Evolutionary conservation across 2,888 invertebrate species (phyloP).

Genomic region (Temnothorax unifasciatus): DNA sequence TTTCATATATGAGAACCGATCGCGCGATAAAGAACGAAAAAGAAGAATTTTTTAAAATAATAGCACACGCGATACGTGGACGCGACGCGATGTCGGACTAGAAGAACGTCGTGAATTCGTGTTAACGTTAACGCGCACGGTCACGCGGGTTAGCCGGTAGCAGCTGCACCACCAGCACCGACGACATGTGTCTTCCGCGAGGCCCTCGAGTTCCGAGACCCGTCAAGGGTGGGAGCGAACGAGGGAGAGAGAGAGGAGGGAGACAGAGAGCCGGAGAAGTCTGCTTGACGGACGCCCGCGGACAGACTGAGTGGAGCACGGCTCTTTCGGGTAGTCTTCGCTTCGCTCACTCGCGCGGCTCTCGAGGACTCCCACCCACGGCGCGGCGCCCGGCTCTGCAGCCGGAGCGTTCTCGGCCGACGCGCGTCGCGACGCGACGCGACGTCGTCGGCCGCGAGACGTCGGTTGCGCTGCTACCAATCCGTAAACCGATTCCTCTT

Average conservation of each 20-base stretch:
- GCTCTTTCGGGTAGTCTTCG: conserved; percentile 75
- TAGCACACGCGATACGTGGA: background rate
- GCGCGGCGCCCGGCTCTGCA: conserved; percentile 53
- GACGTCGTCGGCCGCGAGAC: background rate
- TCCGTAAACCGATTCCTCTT: too few relatives aligned
- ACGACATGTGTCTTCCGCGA: conserved; percentile 75
- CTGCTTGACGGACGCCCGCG: conserved; percentile 82
- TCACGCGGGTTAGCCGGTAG: conserved; percentile 61
- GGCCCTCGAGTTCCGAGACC: conserved; percentile 30
- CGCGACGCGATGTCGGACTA: background rate
- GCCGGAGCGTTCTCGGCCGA: conserved; percentile 40
- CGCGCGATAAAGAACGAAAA: background rate
- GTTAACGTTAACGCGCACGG: background rate
- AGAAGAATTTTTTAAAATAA: background rate
- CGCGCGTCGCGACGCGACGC: conserved; percentile 60
- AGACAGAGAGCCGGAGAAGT: conserved; percentile 68
- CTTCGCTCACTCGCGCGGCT: conserved; percentile 67
- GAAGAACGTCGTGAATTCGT: conserved; percentile 4
- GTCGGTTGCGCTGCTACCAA: background rate
- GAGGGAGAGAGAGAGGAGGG: background rate
- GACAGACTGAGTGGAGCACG: conserved; percentile 81
- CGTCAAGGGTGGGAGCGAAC: background rate
- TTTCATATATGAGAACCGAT: conserved; percentile 51
- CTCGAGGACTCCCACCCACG: conserved; percentile 72
- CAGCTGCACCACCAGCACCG: conserved; percentile 58